Base-by-base conservation (phyloP, 2,888 invertebrate genomes). In the Azorinus chamasolen region DNA sequence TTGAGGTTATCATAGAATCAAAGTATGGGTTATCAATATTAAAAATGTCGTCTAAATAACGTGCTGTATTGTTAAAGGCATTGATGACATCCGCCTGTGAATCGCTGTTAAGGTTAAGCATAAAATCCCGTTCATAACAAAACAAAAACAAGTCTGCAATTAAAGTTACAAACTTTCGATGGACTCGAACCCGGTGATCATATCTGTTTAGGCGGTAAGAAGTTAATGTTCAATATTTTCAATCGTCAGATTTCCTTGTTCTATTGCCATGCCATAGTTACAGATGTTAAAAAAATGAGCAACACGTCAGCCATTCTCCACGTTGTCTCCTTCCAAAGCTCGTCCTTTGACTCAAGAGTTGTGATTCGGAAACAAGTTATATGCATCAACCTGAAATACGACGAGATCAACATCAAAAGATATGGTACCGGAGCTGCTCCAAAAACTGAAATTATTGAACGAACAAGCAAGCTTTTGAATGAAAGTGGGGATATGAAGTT, bases 241-340 rank as follows among this genome's bases (percentile, higher is more conserved):
- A 45, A 25, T 12, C 25, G 41, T 0, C 57, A 50, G n/a, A 41
- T 59, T 3, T 51, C 24, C 1, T 32, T 53, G 8, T 32, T 6
- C 10, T 32, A 51, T 0, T 68, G 68, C 18, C 74, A 74, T 68
- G 66, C 74, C 10, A 66, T 74, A 24, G 74, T 74, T n/a, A 68
- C 66, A 62, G 41, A 39, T 8, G 45, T 74, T 3, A 22, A 48
- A 6, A 24, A 50, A 8, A 12, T 51, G 10, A 14, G 16, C 4
- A 4, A 10, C 8, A 22, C 18, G 10, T 37, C 50, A 0, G 72
- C 74, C 24, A n/a, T 22, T 6, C 24, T 74, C 4, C 66, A 55
- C 3, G 10, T 74, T n/a, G 57, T 74, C 39, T 61, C 66, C 16
- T 74, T 68, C 37, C 58, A 43, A 20, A 22, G 62, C 14, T 57